Percentiles rank a stretch among this genome's conserved stretches.
Conservation (phyloP, 2,113 vertebrate species). For the Lagopus muta region DNA sequence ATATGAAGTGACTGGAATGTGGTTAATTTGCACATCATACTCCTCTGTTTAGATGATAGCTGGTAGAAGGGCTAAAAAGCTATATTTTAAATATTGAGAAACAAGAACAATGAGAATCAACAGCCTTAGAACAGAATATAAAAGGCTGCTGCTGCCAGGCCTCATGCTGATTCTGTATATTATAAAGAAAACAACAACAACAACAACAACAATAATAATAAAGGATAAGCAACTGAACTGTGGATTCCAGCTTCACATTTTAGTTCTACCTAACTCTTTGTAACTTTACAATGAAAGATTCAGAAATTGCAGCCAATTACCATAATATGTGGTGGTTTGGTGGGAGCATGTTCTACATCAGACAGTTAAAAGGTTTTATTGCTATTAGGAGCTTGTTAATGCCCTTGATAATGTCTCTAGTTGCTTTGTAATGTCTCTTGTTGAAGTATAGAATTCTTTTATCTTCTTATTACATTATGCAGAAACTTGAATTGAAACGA, state of each 20-base stretch:
- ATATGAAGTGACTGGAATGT: background rate
- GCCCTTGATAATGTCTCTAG: conserved; percentile 85
- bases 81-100: conserved; percentile 23
- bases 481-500: conserved; percentile 86
- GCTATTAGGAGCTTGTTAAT: conserved; percentile 88
- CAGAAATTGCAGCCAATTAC: conserved; percentile 84
- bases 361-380: conserved; percentile 89
- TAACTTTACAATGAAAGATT: conserved; percentile 79
- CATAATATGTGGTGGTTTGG: conserved; percentile 85
- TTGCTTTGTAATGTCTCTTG: conserved; percentile 88
- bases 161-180: background rate
- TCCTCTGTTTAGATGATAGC: conserved; percentile 6
- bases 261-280: conserved; percentile 72
- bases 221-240: conserved; percentile 19
- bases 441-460: conserved; percentile 88
- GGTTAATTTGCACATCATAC: background rate
- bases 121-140: conserved; percentile 8
- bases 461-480: conserved; percentile 90
- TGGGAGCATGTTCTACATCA: conserved; percentile 82
- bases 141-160: background rate
- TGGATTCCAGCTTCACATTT: conserved; percentile 70
- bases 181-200: background rate
- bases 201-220: background rate
- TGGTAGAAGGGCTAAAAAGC: conserved; percentile 10
- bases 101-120: conserved; percentile 21